phyloP scores from a whole-genome alignment of 2,888 invertebrate species.

The Icerya purchasi region DNA sequence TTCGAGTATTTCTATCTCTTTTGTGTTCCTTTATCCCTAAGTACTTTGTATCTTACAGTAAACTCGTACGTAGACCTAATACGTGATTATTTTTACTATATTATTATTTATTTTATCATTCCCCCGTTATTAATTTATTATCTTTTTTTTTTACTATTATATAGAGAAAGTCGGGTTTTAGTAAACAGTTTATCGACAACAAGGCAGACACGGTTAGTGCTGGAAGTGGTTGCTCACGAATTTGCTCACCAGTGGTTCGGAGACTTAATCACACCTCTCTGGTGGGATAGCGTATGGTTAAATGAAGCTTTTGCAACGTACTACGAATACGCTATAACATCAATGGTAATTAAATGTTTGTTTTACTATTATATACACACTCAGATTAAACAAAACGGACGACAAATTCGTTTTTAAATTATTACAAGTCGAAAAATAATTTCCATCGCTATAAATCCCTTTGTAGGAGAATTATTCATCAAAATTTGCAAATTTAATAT shows the following conservation, averaged over 20 bases:
- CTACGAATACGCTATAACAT: constrained; percentile 13
- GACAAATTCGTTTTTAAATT: too few species aligned
- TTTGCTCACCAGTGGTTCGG: constrained; percentile 96
- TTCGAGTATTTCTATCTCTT: too few species aligned
- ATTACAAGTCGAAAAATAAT: background rate
- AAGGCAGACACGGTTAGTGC: constrained; percentile 39
- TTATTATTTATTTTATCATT: too few species aligned
- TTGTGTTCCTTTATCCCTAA: too few species aligned
- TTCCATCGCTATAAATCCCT: background rate
- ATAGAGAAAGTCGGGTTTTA: constrained; percentile 12
- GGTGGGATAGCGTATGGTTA: constrained; percentile 16
- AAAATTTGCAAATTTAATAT: too few species aligned
- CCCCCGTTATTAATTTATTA: too few species aligned
- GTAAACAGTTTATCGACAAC: constrained; percentile 9
- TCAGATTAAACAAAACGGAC: background rate
- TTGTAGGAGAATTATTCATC: constrained; percentile 16
- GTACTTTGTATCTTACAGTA: too few species aligned
- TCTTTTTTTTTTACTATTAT: too few species aligned
- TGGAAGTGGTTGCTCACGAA: constrained; percentile 72
- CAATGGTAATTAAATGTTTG: constrained; percentile 14
- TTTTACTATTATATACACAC: background rate
- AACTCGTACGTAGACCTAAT: too few species aligned
- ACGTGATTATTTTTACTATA: too few species aligned
- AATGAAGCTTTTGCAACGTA: constrained; percentile 16
- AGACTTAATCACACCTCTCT: constrained; percentile 53